Percentiles rank a stretch among this genome's conserved stretches.
These are phyloP conservation scores for Percopsis transmontana DNA, from an alignment of 2,113 vertebrate species.

Conservation along the genomic window DNA sequence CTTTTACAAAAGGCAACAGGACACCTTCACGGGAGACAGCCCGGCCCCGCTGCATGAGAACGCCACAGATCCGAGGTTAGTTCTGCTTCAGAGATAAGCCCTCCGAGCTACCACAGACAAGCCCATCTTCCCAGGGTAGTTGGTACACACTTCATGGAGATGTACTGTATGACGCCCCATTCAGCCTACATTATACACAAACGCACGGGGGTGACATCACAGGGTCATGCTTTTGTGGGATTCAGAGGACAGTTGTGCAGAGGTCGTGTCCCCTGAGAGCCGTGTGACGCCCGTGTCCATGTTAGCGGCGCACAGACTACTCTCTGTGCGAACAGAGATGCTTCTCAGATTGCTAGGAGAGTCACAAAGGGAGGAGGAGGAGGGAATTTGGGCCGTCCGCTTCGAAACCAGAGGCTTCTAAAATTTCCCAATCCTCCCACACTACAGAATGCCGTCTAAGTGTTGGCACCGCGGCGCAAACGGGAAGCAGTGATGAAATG, in stretches of 20 bases:
- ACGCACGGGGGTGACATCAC: constrained; percentile 43
- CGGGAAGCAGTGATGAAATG: constrained; percentile 59
- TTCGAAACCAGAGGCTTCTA: constrained; percentile 22
- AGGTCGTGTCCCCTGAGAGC: constrained; percentile 39
- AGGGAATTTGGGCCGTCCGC: constrained; percentile 39
- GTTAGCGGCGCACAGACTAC: constrained; percentile 49
- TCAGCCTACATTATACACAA: constrained; percentile 18
- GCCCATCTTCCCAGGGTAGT: constrained; percentile 19
- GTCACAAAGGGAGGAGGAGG: constrained; percentile 16
- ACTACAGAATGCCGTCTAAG: constrained; percentile 12
- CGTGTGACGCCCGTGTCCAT: constrained; percentile 36
- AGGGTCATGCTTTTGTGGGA: constrained; percentile 44
- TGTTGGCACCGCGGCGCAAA: constrained; percentile 46
- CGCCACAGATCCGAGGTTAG: constrained; percentile 43
- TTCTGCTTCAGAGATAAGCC: constrained; percentile 20
- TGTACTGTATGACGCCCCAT: constrained; percentile 16
- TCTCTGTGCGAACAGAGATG: constrained; percentile 51
- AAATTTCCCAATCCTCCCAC: constrained; percentile 45
- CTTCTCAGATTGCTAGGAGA: constrained; percentile 47
- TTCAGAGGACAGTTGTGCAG: constrained; percentile 36
- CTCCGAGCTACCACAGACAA: constrained; percentile 21
- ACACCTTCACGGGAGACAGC: constrained; percentile 30
- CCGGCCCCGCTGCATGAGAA: constrained; percentile 16
- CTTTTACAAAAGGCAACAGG: constrained; percentile 31
- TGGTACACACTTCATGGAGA: constrained; percentile 47